Evolutionary conservation across 2,113 vertebrate genomes (phyloP), one percentile per base, ranked within the genome.

Genomic region (Pagrus major): DNA sequence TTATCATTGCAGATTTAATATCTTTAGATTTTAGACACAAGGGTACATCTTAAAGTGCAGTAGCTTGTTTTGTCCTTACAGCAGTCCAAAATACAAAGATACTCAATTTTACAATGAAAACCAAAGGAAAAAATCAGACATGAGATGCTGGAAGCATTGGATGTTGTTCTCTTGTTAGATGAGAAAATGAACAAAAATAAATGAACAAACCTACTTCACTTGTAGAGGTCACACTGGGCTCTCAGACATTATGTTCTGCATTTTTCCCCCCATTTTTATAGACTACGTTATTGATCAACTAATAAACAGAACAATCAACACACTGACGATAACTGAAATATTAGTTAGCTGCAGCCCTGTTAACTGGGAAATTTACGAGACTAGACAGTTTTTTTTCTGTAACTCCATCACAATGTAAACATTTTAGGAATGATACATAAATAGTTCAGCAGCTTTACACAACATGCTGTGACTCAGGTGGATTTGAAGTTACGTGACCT

Each of bases 231-330:
- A 25, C 10, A 3, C 25, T 14, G 15, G 14, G 15, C 27, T 29
- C n/a, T 1, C 1, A 3, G 1, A 18, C 16, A 29, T 18, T 31
- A 3, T 23, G 0, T 18, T 56, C 9, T 20, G 9, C 0, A 14
- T 12, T 6, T 52, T 2, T 23, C 6, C 2, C 6, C 2, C 4
- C 9, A n/a, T 23, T n/a, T 60, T 63, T 9, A 64, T 5, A 56
- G 33, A 35, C 33, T 35, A 35, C 33, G 33, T 20, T 56, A 15
- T 37, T 60, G 4, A 37, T 60, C 0, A 60, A 37, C 49, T 37
- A 21, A 23, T 35, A 39, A 8, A 23, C 6, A 58, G 0, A 8
- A 23, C 2, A 63, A 42, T 63, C 9, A 5, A 8, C 35, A 61
- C 12, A 18, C 9, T 25, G 0, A 25, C 41, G n/a, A 9, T 61